phyloP scores from a whole-genome alignment of 2,797 vertebrate species.

The Myotis findleyi region DNA sequence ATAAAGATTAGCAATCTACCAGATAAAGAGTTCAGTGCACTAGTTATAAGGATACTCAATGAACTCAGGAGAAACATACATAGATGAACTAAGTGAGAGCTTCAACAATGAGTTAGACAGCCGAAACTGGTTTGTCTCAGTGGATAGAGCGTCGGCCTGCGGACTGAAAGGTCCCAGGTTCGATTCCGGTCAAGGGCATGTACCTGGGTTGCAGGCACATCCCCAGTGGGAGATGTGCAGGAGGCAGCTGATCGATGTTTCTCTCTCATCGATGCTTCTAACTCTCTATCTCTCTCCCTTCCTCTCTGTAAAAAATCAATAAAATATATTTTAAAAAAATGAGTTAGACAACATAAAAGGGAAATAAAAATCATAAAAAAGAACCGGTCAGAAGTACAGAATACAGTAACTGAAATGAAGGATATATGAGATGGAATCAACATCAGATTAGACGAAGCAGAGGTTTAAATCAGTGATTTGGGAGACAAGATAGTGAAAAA shows the following conservation, averaged over 20 bases:
- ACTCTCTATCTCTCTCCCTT: too few species aligned
- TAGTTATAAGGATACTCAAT: neutral
- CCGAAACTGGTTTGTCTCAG: too few species aligned
- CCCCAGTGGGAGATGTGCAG: too few species aligned
- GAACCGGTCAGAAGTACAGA: neutral
- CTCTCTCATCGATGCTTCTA: too few species aligned
- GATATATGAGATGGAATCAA: neutral
- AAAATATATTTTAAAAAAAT: too few species aligned
- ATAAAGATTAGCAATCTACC: neutral
- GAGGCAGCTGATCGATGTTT: too few species aligned
- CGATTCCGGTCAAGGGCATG: too few species aligned
- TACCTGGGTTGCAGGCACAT: too few species aligned
- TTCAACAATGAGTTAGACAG: neutral
- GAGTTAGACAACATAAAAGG: neutral
- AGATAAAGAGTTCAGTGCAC: neutral
- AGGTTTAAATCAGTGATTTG: neutral
- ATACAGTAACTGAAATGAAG: neutral
- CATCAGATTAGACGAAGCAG: neutral
- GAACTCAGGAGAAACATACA: neutral
- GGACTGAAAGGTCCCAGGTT: too few species aligned
- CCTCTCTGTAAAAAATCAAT: too few species aligned
- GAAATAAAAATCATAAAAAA: neutral
- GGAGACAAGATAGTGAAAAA: neutral
- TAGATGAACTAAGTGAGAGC: neutral
- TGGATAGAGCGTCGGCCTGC: too few species aligned